These are phyloP conservation scores for Oxygymnocypris stewartii DNA, from an alignment of 2,113 vertebrate species.

Conservation along the genomic window DNA sequence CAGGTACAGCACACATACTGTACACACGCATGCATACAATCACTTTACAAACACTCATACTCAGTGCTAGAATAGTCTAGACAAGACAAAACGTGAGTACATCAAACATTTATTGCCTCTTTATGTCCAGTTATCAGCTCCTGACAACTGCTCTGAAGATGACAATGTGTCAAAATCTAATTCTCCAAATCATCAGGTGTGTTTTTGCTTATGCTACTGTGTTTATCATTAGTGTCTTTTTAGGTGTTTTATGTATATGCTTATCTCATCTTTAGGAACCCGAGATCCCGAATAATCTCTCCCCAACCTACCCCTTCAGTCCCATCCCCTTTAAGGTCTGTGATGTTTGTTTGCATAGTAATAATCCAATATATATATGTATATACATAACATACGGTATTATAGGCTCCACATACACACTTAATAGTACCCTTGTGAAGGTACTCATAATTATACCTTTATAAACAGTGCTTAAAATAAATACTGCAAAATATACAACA, in stretches of 20 bases:
- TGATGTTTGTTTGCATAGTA: conserved; percentile 56
- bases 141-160: conserved; percentile 20
- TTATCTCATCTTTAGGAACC: conserved; percentile 81
- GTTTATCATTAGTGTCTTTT: conserved; percentile 43
- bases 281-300: conserved; percentile 80
- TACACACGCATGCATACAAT: background rate
- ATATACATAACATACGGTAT: background rate
- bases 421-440: background rate
- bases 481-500: background rate
- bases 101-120: background rate
- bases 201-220: background rate
- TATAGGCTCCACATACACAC: background rate
- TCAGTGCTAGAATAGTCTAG: background rate
- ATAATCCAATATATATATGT: background rate
- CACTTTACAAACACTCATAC: background rate
- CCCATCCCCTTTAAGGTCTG: conserved; percentile 95
- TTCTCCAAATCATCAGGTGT: conserved; percentile 68
- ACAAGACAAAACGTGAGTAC: background rate
- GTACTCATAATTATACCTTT: background rate
- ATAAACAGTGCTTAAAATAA: background rate
- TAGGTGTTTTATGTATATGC: conserved; percentile 34
- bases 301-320: conserved; percentile 89
- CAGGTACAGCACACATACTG: conserved; percentile 77
- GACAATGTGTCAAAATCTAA: conserved; percentile 51
- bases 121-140: conserved; percentile 8